phyloP scores from a whole-genome alignment of 2,888 invertebrate genomes.

The Dugesia japonica region DNA sequence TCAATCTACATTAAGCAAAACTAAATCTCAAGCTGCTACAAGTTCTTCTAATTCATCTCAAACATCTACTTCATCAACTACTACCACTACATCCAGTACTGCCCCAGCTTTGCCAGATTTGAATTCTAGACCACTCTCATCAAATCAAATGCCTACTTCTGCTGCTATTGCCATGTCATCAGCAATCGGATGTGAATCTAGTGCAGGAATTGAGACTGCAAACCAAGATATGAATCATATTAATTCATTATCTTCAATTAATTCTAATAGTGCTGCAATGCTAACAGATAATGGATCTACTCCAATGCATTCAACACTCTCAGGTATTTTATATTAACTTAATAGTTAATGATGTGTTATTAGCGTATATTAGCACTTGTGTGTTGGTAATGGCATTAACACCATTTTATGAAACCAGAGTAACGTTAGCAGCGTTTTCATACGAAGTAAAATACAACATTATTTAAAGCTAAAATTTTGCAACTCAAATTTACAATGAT shows the following conservation, averaged over 20 bases:
- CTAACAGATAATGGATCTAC: neutral
- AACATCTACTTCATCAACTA: neutral
- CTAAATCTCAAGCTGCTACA: neutral
- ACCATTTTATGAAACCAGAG: neutral
- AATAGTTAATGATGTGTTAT: neutral
- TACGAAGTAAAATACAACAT: no score
- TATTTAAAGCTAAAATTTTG: no score
- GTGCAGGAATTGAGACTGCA: neutral
- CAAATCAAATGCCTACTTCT: constrained; percentile 3
- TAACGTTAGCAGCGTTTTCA: no score
- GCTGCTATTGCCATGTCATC: neutral
- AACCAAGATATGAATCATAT: constrained; percentile 6
- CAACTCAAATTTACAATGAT: no score
- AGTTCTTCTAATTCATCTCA: neutral
- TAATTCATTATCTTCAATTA: neutral
- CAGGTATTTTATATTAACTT: constrained; percentile 8
- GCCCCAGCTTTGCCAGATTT: neutral
- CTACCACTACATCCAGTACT: neutral
- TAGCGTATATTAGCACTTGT: neutral
- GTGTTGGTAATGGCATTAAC: neutral
- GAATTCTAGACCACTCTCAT: constrained; percentile 7
- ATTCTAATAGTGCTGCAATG: neutral
- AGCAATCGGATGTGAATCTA: neutral
- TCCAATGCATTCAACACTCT: constrained; percentile 10
- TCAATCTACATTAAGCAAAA: constrained; percentile 27